These are phyloP conservation scores for Todiramphus chloris DNA, from an alignment of 2,113 vertebrate genomes.

Conservation along the genomic window DNA sequence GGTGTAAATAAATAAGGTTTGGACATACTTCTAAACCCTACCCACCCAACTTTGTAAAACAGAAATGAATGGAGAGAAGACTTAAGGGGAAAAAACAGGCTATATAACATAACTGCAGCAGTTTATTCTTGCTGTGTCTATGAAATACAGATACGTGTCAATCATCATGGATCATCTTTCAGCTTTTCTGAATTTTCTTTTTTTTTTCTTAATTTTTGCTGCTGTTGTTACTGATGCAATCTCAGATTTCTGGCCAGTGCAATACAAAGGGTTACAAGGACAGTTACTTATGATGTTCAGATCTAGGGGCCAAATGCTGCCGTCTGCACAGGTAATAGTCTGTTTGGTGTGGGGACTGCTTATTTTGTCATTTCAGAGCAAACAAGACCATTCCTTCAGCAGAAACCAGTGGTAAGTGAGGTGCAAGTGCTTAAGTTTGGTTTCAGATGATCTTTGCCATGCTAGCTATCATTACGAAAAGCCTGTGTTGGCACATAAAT, in stretches of 20 bases:
- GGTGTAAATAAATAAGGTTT: background rate
- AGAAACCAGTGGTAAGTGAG: background rate
- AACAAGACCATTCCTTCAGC: background rate
- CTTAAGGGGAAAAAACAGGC: background rate
- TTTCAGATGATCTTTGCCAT: background rate
- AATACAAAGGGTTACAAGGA: background rate
- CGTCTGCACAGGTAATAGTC: background rate
- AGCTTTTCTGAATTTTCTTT: background rate
- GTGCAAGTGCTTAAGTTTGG: background rate
- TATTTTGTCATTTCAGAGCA: background rate
- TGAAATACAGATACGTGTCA: background rate
- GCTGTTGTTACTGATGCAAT: background rate
- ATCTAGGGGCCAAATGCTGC: background rate
- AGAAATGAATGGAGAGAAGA: background rate
- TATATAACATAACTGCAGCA: background rate
- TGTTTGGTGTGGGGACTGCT: background rate
- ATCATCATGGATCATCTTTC: background rate
- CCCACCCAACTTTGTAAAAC: background rate
- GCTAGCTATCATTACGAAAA: background rate
- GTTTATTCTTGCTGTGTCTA: background rate
- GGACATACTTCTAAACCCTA: background rate
- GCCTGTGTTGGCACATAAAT: background rate
- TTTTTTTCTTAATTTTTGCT: background rate
- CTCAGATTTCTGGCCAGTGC: background rate
- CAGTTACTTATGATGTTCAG: background rate